Percentiles rank a stretch among this genome's conserved stretches.
Conservation (phyloP, 2,113 vertebrate genomes). For the Myiozetetes cayanensis region DNA sequence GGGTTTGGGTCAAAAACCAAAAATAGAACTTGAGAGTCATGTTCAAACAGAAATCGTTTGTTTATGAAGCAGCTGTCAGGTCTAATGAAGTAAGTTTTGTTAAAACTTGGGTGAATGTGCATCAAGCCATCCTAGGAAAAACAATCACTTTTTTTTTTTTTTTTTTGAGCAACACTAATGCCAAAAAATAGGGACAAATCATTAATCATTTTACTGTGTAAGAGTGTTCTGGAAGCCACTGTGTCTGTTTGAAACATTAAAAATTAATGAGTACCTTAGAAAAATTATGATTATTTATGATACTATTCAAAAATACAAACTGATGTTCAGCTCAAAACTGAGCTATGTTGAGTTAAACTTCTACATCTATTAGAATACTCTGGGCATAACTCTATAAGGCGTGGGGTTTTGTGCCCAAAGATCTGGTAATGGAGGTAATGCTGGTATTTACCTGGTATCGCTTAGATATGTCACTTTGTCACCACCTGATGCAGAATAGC, state of each 20-base stretch:
- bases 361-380: neutral
- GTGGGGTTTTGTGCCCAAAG: neutral
- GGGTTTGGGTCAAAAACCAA: neutral
- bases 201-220: neutral
- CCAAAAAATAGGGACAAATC: neutral
- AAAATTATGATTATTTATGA: neutral
- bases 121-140: neutral
- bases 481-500: neutral
- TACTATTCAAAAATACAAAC: neutral
- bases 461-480: neutral
- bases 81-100: neutral
- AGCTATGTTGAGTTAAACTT: neutral
- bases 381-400: neutral
- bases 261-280: neutral
- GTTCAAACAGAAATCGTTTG: neutral
- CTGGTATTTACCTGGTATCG: neutral
- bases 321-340: neutral
- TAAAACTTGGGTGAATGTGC: neutral
- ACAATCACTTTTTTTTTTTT: neutral
- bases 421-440: neutral
- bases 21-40: neutral
- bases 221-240: neutral
- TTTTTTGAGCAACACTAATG: neutral
- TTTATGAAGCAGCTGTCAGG: conserved; percentile 1
- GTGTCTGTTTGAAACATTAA: neutral